Evolutionary conservation across 2,113 vertebrate species (phyloP).

Genomic region (Eptatretus burgeri): DNA sequence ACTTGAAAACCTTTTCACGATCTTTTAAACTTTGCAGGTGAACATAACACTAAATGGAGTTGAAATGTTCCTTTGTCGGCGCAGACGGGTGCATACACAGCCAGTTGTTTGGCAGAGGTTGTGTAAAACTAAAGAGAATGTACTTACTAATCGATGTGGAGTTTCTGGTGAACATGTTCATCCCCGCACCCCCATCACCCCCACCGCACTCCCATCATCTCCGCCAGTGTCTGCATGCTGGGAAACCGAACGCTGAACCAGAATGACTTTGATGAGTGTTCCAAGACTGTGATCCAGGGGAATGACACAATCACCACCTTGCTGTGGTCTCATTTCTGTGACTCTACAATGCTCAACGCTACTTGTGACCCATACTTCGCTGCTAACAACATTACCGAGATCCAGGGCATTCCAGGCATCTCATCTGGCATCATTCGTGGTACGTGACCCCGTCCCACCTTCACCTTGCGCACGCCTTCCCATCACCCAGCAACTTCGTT

Average conservation of each 20-base stretch:
- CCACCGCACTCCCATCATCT: slow-evolving; percentile 21
- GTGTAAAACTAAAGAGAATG: no score
- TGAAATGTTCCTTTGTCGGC: no score
- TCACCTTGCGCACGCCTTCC: no score
- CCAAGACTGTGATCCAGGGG: slow-evolving; percentile 18
- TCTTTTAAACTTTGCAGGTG: no score
- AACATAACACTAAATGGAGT: no score
- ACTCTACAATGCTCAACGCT: slow-evolving; percentile 19
- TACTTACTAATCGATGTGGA: no score
- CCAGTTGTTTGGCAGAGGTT: no score
- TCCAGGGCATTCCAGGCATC: slow-evolving; percentile 38
- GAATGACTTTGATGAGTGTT: slow-evolving; percentile 23
- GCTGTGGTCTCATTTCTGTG: slow-evolving; percentile 39
- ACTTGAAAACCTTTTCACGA: no score
- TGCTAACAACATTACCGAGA: slow-evolving; percentile 26
- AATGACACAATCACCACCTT: slow-evolving; percentile 25
- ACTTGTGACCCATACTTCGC: slow-evolving; percentile 40
- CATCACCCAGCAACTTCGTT: no score
- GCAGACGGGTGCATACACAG: no score
- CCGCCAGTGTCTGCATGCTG: slow-evolving; percentile 60
- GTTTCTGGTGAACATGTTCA: background rate
- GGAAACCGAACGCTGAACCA: slow-evolving; percentile 39
- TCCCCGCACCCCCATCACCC: background rate
- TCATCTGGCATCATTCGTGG: slow-evolving; percentile 36
- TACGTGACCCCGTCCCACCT: slow-evolving; percentile 10